Evolutionary conservation across 2,113 vertebrate genomes (phyloP), one percentile per base, ranked within the genome.

Genomic region (Pleuronectes platessa): DNA sequence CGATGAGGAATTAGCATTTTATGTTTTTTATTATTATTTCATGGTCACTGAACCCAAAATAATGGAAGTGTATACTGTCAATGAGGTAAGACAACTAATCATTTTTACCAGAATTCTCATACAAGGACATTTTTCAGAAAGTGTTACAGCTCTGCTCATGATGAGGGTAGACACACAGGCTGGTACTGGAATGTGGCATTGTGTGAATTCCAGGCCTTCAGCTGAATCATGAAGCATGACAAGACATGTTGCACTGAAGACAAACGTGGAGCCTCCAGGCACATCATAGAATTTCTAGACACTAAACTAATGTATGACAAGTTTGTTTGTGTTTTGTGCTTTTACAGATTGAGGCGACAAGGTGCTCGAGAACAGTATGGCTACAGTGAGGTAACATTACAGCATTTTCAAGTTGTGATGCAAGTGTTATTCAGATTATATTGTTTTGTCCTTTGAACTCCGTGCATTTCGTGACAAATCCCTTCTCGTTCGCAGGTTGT

Each of bases 331-430:
- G 63, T 61, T 60, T 68, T 66, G 1, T 83, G 9, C 45, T 37
- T 37, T 71, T 47, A 45, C 91, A 95, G 95, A 84, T 69, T 95
- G 58, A 92, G 93, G 59, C 81, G 88, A 68, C 92, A 92, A 70
- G 85, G 89, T 35, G 79, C 89, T 24, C 84, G 89, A 84, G 91
- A 92, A 49, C 88, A 94, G 68, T 93, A 91, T 21, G 93, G 94
- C 68, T 95, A 95, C 71, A 94, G 87, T 61, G 92, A 95, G 94
- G 94, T 94, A 91, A 79, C 27, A 37, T 20, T 2, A n/a, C 9
- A 20, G 63, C 18, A 5, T 2, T 53, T 20, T 8, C 12, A 5
- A 31, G 31, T 31, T 35, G 21, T 63, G 24, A 21, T 6, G 31
- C 18, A n/a, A 47, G 15, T 55, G 3, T 7, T 55, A 10, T 45